phyloP scores from a whole-genome alignment of 35 echinoderm and acorn worm species.

The Anneissia japonica region DNA sequence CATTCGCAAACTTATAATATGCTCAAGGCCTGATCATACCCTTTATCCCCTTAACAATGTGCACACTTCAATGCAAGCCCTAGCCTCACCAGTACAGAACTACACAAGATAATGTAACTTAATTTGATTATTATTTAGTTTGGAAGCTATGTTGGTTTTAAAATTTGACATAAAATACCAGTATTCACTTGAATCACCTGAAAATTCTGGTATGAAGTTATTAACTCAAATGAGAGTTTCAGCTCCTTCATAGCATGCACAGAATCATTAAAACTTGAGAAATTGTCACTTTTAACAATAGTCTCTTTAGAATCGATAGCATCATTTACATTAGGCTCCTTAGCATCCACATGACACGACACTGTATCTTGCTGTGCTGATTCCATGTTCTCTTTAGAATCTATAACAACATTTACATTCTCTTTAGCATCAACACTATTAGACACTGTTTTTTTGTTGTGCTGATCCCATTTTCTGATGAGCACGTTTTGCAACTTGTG shows the following conservation, averaged over 20 bases:
- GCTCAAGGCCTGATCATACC: constrained; percentile 20
- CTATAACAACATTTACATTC: background rate
- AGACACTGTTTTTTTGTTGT: background rate
- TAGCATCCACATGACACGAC: background rate
- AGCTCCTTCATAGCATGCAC: constrained; percentile 18
- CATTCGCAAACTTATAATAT: too few relatives aligned
- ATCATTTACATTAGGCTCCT: background rate
- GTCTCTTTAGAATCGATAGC: background rate
- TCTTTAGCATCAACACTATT: background rate
- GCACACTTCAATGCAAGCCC: constrained; percentile 17
- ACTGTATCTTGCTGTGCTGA: background rate
- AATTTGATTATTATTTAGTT: constrained; percentile 1
- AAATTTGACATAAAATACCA: constrained; percentile 32
- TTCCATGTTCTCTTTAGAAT: background rate
- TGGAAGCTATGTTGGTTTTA: constrained; percentile 16
- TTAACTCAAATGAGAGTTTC: constrained; percentile 15
- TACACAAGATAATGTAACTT: constrained; percentile 12
- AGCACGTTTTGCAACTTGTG: background rate
- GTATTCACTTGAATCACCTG: constrained; percentile 26
- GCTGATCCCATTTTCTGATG: background rate
- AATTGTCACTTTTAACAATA: background rate
- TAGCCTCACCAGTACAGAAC: constrained; percentile 11
- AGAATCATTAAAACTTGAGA: too few relatives aligned
- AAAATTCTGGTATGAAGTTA: constrained; percentile 26
- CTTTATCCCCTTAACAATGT: constrained; percentile 20